Evolutionary conservation across 2,888 invertebrate species (phyloP).

Genomic region (Ceramica pisi): DNA sequence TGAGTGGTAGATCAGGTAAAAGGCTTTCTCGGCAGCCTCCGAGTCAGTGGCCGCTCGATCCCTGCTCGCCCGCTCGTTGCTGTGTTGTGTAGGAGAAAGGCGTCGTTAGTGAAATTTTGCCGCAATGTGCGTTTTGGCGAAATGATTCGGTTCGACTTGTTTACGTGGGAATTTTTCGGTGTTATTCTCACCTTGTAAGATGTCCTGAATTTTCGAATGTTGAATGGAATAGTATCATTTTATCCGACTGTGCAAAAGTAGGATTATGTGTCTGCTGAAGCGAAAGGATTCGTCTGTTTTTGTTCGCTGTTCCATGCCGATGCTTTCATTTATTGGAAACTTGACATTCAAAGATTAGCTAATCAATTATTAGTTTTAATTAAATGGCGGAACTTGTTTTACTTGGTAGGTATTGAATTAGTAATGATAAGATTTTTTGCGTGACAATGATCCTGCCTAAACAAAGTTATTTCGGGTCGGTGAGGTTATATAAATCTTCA

Average conservation of each 20-base stretch:
- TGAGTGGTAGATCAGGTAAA: slow-evolving; percentile 48
- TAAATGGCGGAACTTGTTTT: neutral
- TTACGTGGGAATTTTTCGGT: slow-evolving; percentile 29
- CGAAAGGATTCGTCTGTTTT: neutral
- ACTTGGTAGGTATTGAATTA: neutral
- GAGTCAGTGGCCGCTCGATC: slow-evolving; percentile 56
- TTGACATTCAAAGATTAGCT: neutral
- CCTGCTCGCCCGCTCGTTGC: slow-evolving; percentile 33
- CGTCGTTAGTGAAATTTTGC: slow-evolving; percentile 63
- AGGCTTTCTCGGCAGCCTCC: slow-evolving; percentile 62
- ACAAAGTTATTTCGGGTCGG: neutral
- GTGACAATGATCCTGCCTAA: neutral
- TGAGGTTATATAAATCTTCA: neutral
- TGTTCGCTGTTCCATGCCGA: neutral
- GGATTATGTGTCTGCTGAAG: neutral
- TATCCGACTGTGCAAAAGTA: neutral
- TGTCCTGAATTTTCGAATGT: neutral
- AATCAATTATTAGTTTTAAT: slow-evolving; percentile 1
- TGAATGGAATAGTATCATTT: neutral
- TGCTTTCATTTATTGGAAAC: neutral
- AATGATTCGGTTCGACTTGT: slow-evolving; percentile 41
- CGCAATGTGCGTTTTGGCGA: slow-evolving; percentile 54
- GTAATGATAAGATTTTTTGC: neutral
- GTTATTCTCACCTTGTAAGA: neutral
- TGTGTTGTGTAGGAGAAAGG: slow-evolving; percentile 65